Base-by-base conservation (phyloP, 2,113 vertebrate species). In the Reinhardtius hippoglossoides region DNA sequence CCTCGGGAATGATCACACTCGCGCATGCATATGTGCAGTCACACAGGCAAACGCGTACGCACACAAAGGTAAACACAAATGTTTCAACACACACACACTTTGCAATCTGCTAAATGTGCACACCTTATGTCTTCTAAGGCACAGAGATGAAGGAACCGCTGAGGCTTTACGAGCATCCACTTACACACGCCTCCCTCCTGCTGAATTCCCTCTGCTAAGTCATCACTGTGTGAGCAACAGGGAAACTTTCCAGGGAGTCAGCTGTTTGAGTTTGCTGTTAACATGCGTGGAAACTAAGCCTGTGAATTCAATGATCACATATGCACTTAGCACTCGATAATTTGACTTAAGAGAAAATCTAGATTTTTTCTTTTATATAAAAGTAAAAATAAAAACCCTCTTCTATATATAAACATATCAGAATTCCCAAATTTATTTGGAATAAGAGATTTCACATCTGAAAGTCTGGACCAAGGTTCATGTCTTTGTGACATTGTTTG, bases 1-100 rank as follows among this genome's bases (percentile, higher is more conserved):
- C 75, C 69, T 83, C 52, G 54, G 62, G 78, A 78, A 62, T 21
- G 74, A 85, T 82, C 66, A 27, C 77, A 7, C 71, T 74, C 18
- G 52, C 42, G 35, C 57, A 70, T 57, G 58, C 61, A n/a, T 9
- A 10, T 8, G 67, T 20, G 57, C 69, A 23, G 63, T 42, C 40
- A 42, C 80, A 65, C 69, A 76, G 59, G 75, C 73, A 69, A 66
- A 82, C 60, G 55, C 75, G 52, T 37, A 37, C 35, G 61, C 67
- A 64, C 78, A 76, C 63, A 57, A 69, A 82, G 20, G 62, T 70
- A 82, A 80, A 85, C 75, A 79, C 61, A 77, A 48, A 74, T 46
- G 50, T 54, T 62, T 44, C 72, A 48, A 67, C 40, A 13, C 56
- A 21, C 52, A 67, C 55, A 69, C 55, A 69, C 55, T 68, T 20